Conservation (phyloP, 2,888 invertebrate genomes). For the Eupelmus urozonus region DNA sequence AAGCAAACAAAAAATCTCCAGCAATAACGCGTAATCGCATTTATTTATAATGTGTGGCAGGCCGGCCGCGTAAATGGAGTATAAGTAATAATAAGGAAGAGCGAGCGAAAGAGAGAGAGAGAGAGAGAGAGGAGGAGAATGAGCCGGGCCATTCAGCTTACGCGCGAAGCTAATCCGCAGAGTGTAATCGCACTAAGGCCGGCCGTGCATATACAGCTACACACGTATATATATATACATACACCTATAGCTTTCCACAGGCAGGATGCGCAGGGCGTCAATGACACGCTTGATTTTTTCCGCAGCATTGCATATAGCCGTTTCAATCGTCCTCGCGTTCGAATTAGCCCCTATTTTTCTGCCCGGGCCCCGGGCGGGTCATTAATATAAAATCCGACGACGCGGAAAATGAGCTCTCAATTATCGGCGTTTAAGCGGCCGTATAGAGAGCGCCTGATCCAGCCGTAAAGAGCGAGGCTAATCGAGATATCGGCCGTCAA, state of each 20-base stretch:
- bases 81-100: conserved; percentile 3
- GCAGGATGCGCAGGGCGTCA: background rate
- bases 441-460: background rate
- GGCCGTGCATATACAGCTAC: conserved; percentile 11
- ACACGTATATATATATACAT: background rate
- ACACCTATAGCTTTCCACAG: background rate
- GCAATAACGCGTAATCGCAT: background rate
- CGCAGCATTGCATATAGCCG: background rate
- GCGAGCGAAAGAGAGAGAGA: too few species aligned
- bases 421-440: conserved; percentile 29
- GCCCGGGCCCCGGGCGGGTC: too few species aligned
- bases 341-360: too few species aligned
- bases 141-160: background rate
- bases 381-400: conserved; percentile 74
- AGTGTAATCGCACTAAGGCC: conserved; percentile 26
- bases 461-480: conserved; percentile 11
- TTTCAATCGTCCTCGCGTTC: too few species aligned
- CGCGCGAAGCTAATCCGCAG: conserved; percentile 42
- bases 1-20: conserved; percentile 21
- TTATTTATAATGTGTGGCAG: conserved; percentile 23
- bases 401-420: conserved; percentile 74
- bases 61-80: conserved; percentile 42
- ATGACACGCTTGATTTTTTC: conserved; percentile 17
- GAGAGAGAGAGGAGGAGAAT: background rate
- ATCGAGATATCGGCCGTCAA: conserved; percentile 23